A percentile compares a stretch with the other conserved stretches of the same genome.
These are phyloP conservation scores for Hippocampus zosterae DNA, from an alignment of 2,113 vertebrate genomes.

Conservation along the genomic window DNA sequence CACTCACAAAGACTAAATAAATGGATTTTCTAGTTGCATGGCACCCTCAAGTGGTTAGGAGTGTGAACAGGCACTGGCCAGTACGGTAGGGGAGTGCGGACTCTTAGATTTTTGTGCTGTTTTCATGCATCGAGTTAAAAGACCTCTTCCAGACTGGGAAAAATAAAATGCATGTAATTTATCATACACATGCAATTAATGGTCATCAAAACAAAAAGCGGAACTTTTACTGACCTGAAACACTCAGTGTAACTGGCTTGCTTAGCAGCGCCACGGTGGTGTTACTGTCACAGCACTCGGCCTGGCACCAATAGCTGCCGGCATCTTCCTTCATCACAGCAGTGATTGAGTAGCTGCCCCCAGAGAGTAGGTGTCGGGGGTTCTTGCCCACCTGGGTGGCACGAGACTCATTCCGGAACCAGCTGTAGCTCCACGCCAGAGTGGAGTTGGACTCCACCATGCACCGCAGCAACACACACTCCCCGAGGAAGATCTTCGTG, in stretches of 20 bases:
- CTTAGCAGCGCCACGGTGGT: slow-evolving; percentile 4
- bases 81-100: too few species aligned
- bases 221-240: slow-evolving; percentile 50
- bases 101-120: background rate
- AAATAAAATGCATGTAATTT: too few species aligned
- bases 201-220: background rate
- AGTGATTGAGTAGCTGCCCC: slow-evolving; percentile 52
- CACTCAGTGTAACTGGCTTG: slow-evolving; percentile 22
- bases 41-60: background rate
- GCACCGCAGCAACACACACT: slow-evolving; percentile 52
- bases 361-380: slow-evolving; percentile 36
- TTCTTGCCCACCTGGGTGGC: background rate
- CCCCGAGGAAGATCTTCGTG: slow-evolving; percentile 46
- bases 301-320: slow-evolving; percentile 51
- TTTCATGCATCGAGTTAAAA: background rate
- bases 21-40: background rate
- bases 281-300: slow-evolving; percentile 17
- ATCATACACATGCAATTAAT: too few species aligned
- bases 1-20: background rate
- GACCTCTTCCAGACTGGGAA: background rate
- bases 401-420: slow-evolving; percentile 30
- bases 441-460: slow-evolving; percentile 22
- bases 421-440: slow-evolving; percentile 26
- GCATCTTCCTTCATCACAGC: slow-evolving; percentile 37
- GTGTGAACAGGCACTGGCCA: background rate